Conservation (phyloP, 2,888 invertebrate species). For the Ectobius pallidus region DNA sequence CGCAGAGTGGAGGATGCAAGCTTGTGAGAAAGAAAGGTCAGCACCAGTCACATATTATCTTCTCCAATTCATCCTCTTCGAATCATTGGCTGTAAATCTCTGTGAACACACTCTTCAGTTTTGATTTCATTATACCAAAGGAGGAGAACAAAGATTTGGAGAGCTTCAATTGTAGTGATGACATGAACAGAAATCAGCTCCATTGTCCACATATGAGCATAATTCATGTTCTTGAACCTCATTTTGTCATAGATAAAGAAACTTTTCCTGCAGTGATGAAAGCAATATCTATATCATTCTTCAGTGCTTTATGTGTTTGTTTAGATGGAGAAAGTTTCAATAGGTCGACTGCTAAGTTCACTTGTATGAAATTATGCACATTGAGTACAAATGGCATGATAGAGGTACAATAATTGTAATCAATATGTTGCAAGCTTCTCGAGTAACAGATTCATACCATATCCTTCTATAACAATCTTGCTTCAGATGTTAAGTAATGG, state of each 20-base stretch:
- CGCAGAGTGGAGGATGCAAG: neutral
- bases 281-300: neutral
- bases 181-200: neutral
- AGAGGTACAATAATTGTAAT: neutral
- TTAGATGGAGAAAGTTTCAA: neutral
- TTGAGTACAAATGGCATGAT: conserved; percentile 8
- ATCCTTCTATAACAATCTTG: too few species aligned
- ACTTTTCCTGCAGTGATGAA: neutral
- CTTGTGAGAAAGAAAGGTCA: conserved; percentile 7
- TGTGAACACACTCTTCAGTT: neutral
- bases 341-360: neutral
- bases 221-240: neutral
- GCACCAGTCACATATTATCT: neutral
- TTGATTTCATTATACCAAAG: neutral
- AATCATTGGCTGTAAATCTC: neutral
- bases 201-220: neutral
- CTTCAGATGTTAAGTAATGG: too few species aligned
- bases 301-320: neutral
- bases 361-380: neutral
- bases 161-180: neutral
- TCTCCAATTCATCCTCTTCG: neutral
- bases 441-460: neutral
- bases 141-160: neutral
- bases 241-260: neutral
- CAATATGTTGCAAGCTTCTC: neutral